Evolutionary conservation across 2,888 invertebrate genomes (phyloP), one percentile per base, ranked within the genome.

Genomic region (Bugula neritina): DNA sequence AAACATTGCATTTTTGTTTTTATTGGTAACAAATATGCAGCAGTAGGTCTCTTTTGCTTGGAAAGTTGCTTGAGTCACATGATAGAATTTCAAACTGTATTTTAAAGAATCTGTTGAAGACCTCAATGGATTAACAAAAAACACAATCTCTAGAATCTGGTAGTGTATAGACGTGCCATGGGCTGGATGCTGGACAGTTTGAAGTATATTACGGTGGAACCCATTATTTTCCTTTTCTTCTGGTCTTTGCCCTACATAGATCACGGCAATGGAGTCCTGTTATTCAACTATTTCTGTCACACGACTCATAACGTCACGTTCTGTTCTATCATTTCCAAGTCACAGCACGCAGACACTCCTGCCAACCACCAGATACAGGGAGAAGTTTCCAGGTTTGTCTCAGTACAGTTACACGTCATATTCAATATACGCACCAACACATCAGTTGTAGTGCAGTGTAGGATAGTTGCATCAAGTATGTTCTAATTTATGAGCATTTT

Each of bases 221-320:
- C 63, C 3, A 63, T 63, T 13, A 63, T 63, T 13, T 27, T 63
- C 27, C 63, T 63, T 31, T 63, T 63, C 63, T 63, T 31, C 31
- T 63, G 63, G 63, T 63, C 63, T 31, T 13, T 63, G 3, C 63
- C 63, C 1, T 63, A 63, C 63, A 3, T 63, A 5, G 63, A 63
- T n/a, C 63, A 63, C n/a, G 31, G 63, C n/a, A 63, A 63, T n/a
- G 63, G 63, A 31, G 63, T 63, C 27, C 63, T 63, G 25, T 31
- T 63, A 2, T 63, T 63, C 31, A 63, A 63, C 63, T 63, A 63
- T 31, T 63, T 63, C 63, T 63, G 63, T n/a, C 10, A 31, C 2
- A 27, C 27, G 21, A 27, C 21, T 63, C 27, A 31, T 31, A 63
- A 63, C 27, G 63, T 10, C 21, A 63, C 63, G 5, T 63, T 63